Base-by-base conservation (phyloP, 2,113 vertebrate genomes). In the Tetrax tetrax region DNA sequence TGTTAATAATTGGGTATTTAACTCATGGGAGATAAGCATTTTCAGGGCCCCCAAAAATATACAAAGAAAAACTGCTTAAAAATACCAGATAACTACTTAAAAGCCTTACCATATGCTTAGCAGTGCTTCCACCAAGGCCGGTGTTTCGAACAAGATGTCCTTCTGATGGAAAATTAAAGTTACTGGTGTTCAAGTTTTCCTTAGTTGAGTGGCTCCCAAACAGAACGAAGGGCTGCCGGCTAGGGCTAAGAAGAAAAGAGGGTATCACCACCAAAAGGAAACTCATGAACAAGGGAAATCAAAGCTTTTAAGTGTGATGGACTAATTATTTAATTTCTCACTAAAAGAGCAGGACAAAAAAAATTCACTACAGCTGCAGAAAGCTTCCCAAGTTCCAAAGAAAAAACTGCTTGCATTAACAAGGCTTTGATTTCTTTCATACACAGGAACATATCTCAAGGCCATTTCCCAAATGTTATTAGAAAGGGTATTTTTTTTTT, bases 151-250 rank as follows among this genome's bases (percentile, higher is more conserved):
- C 98, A 94, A 99, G 98, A 79, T 99, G 99, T 83, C 99, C 99
- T 96, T 99, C 99, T 11, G 99, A 99, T 28, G 99, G 99, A 87
- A 99, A 99, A 97, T 98, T 99, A 47, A 99, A 99, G 68, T 98
- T 99, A 66, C 99, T 98, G 20, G 97, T 98, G 61, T 99, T 98
- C 96, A 99, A 81, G 78, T 99, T 99, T 41, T 99, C 98, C 81
- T 82, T 98, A 2, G 98, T 98, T 4, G 99, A 99, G 95, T 99
- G 99, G 90, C 98, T 98, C 72, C 99, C 99, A 75, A 99, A 99
- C 57, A 99, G 96, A 86, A 99, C 98, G 4, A 99, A 99, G 5
- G 99, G 99, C 96, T 99, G 99, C 27, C 98, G 97, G 83, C 97
- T 98, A 50, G 98, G 99, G 94, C 99, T 99, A 89, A 41, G 90